Percentiles rank a stretch among this genome's conserved stretches.
phyloP scores from a whole-genome alignment of 2,113 vertebrate genomes.

The Deroptyus accipitrinus region DNA sequence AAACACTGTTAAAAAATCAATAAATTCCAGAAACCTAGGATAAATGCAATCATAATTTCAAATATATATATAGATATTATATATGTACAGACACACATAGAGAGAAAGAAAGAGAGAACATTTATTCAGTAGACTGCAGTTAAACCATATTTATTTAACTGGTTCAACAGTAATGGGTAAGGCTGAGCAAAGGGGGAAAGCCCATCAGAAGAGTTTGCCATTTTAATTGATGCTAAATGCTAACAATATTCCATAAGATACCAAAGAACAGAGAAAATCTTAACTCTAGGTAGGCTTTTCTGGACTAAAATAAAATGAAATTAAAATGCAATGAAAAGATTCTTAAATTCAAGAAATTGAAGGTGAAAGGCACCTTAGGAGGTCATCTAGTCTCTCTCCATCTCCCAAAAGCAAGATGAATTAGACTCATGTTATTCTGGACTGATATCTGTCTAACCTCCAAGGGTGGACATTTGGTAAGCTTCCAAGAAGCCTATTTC shows the following conservation, averaged over 20 bases:
- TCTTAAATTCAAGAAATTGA: neutral
- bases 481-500: constrained; percentile 36
- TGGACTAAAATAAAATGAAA: neutral
- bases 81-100: constrained; percentile 26
- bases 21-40: constrained; percentile 67
- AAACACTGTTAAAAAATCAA: constrained; percentile 70
- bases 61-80: constrained; percentile 34
- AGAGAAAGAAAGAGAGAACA: constrained; percentile 28
- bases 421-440: neutral
- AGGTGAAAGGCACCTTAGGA: neutral
- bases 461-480: constrained; percentile 3
- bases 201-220: neutral
- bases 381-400: neutral
- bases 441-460: neutral
- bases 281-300: neutral
- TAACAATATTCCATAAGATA: neutral
- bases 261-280: neutral
- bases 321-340: neutral
- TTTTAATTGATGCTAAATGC: constrained; percentile 33
- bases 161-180: constrained; percentile 15
- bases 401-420: neutral
- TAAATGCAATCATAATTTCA: constrained; percentile 53
- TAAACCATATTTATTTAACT: constrained; percentile 50
- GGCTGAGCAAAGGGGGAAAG: constrained; percentile 31
- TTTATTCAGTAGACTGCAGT: constrained; percentile 16